Conservation (phyloP, 1,140 invertebrate genomes). For the Euglossa dilemma region DNA sequence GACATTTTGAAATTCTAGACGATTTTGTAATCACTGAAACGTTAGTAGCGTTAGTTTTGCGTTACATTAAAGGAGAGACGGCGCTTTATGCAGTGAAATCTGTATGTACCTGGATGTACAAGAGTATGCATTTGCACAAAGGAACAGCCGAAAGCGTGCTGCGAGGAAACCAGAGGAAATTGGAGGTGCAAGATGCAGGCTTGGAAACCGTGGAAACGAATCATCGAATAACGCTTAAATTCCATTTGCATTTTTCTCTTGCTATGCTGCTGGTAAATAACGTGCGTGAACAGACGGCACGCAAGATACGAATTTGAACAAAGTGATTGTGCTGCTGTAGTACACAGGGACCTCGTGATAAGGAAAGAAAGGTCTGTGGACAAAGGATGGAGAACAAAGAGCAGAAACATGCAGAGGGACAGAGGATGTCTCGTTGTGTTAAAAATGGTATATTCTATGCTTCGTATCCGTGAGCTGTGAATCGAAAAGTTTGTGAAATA, state of each 20-base stretch:
- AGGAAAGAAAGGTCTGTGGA: not conserved
- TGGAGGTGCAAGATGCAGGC: not conserved
- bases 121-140: conserved; percentile 3
- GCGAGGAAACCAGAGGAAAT: not conserved
- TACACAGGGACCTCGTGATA: too few species aligned
- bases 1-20: not conserved
- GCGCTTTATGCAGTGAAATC: not conserved
- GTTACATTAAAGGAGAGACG: not conserved
- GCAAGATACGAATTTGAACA: not conserved
- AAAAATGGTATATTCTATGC: too few species aligned
- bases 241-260: not conserved
- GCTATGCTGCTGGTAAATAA: not conserved
- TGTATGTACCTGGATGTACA: not conserved
- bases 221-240: not conserved
- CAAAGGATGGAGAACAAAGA: too few species aligned
- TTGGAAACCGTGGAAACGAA: not conserved
- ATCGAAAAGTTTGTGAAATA: too few species aligned
- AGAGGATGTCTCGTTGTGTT: too few species aligned
- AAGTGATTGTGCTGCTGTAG: not conserved
- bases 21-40: not conserved
- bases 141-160: not conserved
- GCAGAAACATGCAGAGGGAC: too few species aligned
- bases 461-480: too few species aligned
- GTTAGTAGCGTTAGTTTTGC: not conserved
- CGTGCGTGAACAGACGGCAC: not conserved